A percentile compares a stretch with the other conserved stretches of the same genome.
These are phyloP conservation scores for Heliconius nattereri DNA, from an alignment of 1,140 invertebrate genomes.

Conservation along the genomic window DNA sequence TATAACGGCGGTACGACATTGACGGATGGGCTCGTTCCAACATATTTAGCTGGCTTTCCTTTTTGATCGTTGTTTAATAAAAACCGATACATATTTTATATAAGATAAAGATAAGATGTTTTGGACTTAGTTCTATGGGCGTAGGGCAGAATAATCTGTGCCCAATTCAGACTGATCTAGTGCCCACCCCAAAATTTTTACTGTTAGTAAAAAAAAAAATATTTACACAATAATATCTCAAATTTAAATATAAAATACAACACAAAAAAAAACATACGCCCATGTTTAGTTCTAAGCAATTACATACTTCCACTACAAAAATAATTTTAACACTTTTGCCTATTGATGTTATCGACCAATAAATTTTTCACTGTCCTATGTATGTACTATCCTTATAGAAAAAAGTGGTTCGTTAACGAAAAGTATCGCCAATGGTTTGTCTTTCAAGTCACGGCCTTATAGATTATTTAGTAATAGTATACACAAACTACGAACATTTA, in stretches of 20 bases:
- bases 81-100: not conserved
- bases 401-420: not conserved
- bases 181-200: too few relatives aligned
- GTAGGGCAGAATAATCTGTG: too few relatives aligned
- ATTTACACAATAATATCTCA: too few relatives aligned
- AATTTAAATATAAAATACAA: too few relatives aligned
- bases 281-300: too few relatives aligned
- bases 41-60: constrained; percentile 38
- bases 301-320: too few relatives aligned
- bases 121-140: not conserved
- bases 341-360: not conserved
- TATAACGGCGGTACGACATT: constrained; percentile 58
- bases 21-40: constrained; percentile 54
- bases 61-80: constrained; percentile 47
- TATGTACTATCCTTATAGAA: not conserved
- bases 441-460: not conserved
- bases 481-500: not conserved
- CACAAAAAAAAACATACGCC: too few relatives aligned
- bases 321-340: too few relatives aligned
- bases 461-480: not conserved
- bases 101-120: not conserved
- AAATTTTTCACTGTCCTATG: not conserved
- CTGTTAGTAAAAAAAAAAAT: too few relatives aligned
- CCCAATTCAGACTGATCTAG: too few relatives aligned
- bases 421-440: too few relatives aligned